phyloP scores from a whole-genome alignment of 2,797 vertebrate species.

The Thripadectes ignobilis region DNA sequence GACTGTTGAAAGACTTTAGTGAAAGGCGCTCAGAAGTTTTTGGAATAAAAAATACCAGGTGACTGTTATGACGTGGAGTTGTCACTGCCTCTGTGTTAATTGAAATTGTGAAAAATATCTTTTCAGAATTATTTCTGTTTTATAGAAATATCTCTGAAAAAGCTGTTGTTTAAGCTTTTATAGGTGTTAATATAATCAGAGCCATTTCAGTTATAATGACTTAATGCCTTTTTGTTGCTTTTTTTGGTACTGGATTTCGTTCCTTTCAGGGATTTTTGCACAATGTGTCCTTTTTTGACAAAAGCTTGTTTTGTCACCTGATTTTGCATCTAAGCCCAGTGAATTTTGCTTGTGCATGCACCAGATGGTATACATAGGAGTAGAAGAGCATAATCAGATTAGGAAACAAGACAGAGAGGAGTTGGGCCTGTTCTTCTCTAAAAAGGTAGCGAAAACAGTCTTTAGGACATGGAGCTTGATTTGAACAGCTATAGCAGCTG shows the following conservation, averaged over 20 bases:
- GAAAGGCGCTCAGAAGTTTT: not conserved
- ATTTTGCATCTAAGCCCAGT: conserved; percentile 31
- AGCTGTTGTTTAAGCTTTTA: not conserved
- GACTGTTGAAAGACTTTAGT: not conserved
- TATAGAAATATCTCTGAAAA: not conserved
- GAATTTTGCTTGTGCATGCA: conserved; percentile 44
- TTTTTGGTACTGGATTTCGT: not conserved
- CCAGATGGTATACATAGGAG: conserved; percentile 57
- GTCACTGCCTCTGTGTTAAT: not conserved
- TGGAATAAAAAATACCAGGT: not conserved
- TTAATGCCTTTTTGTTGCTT: not conserved
- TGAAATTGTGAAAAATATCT: not conserved
- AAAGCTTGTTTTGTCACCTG: conserved; percentile 54
- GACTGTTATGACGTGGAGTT: not conserved
- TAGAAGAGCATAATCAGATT: conserved; percentile 56
- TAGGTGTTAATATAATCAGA: not conserved
- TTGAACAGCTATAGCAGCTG: not conserved
- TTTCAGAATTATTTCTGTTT: not conserved
- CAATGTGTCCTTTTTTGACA: not conserved
- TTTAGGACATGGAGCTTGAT: conserved; percentile 16
- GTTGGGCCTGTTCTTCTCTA: conserved; percentile 7
- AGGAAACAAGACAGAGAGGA: conserved; percentile 47
- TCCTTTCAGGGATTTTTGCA: not conserved
- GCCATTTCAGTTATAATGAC: not conserved
- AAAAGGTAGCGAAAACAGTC: conserved; percentile 8